A percentile compares a stretch with the other conserved stretches of the same genome.
These are phyloP conservation scores for Trichonephila inaurata DNA, from an alignment of 1,140 invertebrate species.

Conservation along the genomic window DNA sequence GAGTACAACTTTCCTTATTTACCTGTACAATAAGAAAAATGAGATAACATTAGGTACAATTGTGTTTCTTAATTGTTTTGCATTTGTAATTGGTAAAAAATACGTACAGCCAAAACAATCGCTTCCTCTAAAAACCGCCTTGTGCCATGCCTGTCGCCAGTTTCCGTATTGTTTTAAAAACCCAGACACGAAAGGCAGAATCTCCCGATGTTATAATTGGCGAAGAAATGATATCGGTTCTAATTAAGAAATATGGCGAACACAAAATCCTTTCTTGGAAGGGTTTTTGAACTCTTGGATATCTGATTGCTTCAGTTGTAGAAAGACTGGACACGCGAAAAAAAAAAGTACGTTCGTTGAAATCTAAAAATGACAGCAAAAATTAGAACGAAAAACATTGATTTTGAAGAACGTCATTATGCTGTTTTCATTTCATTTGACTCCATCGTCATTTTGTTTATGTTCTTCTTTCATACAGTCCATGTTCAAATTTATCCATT, in stretches of 20 bases:
- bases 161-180: conserved; percentile 45
- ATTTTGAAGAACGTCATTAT: not conserved
- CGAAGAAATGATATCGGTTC: conserved; percentile 27
- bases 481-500: not conserved
- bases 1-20: not conserved
- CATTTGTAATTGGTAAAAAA: not conserved
- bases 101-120: not conserved
- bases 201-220: conserved; percentile 33
- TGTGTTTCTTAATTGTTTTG: not conserved
- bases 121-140: not conserved
- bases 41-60: not conserved
- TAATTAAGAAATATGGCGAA: conserved; percentile 48
- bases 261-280: conserved; percentile 18
- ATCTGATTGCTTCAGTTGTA: conserved; percentile 40
- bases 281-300: conserved; percentile 50
- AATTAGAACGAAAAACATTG: conserved; percentile 15
- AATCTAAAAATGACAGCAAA: not conserved
- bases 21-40: not conserved
- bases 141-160: not conserved
- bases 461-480: not conserved
- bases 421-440: not conserved
- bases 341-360: conserved; percentile 11
- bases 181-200: not conserved
- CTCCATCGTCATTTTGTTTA: not conserved
- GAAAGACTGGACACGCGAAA: not conserved